A percentile compares a stretch with the other conserved stretches of the same genome.
Evolutionary conservation across 2,797 vertebrate genomes (phyloP).

Genomic region (Macropodus opercularis): DNA sequence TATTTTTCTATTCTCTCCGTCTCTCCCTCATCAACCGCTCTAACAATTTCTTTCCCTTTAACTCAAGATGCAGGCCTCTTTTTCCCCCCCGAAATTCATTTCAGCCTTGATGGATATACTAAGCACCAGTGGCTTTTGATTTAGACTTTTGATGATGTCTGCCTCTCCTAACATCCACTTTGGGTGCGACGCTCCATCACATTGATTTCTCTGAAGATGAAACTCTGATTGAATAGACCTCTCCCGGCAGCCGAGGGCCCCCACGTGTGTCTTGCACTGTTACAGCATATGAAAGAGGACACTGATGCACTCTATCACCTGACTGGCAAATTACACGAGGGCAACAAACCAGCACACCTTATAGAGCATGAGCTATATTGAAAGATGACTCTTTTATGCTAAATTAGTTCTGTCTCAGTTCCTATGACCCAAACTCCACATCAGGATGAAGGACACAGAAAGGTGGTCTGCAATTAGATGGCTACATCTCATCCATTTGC

Average conservation of each 20-base stretch:
- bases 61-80: constrained; percentile 38
- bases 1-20: constrained; percentile 27
- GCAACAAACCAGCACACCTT: constrained; percentile 8
- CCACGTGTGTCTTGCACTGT: constrained; percentile 26
- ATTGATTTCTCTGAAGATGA: constrained; percentile 80
- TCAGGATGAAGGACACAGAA: constrained; percentile 29
- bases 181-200: constrained; percentile 68
- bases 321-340: constrained; percentile 24
- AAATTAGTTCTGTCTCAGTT: constrained; percentile 35
- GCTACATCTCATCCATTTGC: constrained; percentile 33
- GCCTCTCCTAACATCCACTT: constrained; percentile 76
- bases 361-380: constrained; percentile 14
- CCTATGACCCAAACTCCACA: constrained; percentile 23
- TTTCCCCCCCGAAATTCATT: constrained; percentile 59
- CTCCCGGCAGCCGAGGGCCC: constrained; percentile 45
- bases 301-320: constrained; percentile 24
- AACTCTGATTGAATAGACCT: constrained; percentile 75
- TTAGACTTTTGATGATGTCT: constrained; percentile 73
- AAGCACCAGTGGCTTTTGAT: constrained; percentile 73
- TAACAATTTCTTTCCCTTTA: constrained; percentile 26
- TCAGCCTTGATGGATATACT: constrained; percentile 70
- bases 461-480: constrained; percentile 40
- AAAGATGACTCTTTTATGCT: constrained; percentile 38
- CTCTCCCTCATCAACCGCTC: constrained; percentile 39
- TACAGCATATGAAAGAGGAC: constrained; percentile 46